These are phyloP conservation scores for Galaxias olidus DNA, from an alignment of 2,797 vertebrate genomes.

Conservation along the genomic window DNA sequence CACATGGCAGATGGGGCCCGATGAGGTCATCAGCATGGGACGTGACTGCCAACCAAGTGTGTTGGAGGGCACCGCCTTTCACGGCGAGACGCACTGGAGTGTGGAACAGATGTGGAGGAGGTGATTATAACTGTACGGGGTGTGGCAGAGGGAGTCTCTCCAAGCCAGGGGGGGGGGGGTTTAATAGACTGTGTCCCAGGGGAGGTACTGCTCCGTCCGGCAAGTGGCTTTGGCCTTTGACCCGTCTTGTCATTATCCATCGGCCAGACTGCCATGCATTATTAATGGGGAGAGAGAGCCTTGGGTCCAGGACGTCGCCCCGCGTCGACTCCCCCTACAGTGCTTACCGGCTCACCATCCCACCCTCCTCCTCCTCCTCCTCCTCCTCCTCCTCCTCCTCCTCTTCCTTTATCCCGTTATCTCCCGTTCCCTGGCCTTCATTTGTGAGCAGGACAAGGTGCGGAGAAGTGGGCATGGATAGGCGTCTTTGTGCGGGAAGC, in stretches of 20 bases:
- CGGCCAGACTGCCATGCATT: conserved; percentile 20
- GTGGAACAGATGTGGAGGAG: background rate
- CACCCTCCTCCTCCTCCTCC: too few species aligned
- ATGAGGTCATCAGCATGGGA: conserved; percentile 19
- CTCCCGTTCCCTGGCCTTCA: conserved; percentile 20
- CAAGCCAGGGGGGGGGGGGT: background rate
- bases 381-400: background rate
- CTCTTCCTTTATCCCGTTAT: background rate
- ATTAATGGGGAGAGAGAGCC: conserved; percentile 18
- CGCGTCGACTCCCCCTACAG: conserved; percentile 8
- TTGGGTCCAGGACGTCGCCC: conserved; percentile 14
- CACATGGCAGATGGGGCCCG: conserved; percentile 18
- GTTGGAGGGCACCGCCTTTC: conserved; percentile 6
- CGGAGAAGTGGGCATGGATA: conserved; percentile 21
- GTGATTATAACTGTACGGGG: conserved; percentile 1
- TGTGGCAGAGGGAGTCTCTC: background rate
- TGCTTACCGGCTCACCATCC: too few species aligned
- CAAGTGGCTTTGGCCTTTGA: conserved; percentile 23
- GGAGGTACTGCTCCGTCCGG: conserved; percentile 3
- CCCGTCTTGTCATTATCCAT: conserved; percentile 23
- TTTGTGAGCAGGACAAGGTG: conserved; percentile 17
- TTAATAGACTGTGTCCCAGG: conserved; percentile 17
- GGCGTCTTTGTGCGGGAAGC: conserved; percentile 6
- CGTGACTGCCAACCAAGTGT: conserved; percentile 14
- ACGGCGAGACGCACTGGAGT: background rate